Evolutionary conservation across 2,888 invertebrate species (phyloP).

Genomic region (Neoaliturus tenellus): DNA sequence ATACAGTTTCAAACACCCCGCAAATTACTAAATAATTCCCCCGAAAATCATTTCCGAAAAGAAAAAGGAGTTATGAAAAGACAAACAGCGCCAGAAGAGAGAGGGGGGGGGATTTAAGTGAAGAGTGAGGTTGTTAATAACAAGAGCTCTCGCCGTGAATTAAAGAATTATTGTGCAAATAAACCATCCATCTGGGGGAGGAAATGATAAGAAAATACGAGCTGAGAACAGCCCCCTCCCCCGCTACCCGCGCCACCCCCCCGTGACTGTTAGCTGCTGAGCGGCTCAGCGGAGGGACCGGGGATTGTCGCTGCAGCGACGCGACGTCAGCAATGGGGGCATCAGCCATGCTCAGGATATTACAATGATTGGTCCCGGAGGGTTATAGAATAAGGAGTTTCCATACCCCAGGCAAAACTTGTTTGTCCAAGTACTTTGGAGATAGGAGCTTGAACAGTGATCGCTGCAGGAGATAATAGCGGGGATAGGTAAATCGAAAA

Average conservation of each 20-base stretch:
- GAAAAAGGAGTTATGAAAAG: conserved; percentile 22
- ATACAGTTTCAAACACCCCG: not conserved
- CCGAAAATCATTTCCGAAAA: not conserved
- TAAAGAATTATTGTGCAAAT: conserved; percentile 43
- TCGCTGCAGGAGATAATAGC: too few species aligned
- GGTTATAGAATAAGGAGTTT: too few species aligned
- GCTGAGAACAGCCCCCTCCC: not conserved
- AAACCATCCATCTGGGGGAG: conserved; percentile 20
- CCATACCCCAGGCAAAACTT: too few species aligned
- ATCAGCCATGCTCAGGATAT: not conserved
- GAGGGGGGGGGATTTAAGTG: not conserved
- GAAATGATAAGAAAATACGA: conserved; percentile 40
- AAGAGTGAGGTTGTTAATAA: conserved; percentile 43
- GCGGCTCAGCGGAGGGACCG: conserved; percentile 2
- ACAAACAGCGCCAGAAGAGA: not conserved
- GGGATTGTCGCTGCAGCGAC: not conserved
- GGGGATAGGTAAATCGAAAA: too few species aligned
- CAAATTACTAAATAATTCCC: not conserved
- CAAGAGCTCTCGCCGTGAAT: conserved; percentile 39
- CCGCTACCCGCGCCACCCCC: not conserved
- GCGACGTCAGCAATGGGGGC: not conserved
- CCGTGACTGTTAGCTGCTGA: not conserved
- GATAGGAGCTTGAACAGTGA: too few species aligned
- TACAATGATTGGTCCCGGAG: not conserved
- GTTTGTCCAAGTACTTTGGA: too few species aligned